phyloP scores from a whole-genome alignment of 2,888 invertebrate species.

The Glyphotaelius pellucidus region DNA sequence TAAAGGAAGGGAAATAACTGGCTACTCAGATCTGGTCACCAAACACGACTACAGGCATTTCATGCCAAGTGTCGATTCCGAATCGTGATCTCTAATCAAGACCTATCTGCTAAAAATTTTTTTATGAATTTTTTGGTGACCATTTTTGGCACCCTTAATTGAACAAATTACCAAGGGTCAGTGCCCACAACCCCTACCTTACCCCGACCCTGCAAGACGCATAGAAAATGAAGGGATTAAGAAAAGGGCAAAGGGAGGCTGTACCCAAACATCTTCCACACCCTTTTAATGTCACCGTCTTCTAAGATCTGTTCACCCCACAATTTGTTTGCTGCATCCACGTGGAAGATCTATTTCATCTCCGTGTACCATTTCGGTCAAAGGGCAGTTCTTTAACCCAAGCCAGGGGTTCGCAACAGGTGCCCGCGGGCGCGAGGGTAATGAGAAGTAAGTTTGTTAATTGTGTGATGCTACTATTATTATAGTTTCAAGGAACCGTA shows the following conservation, averaged over 20 bases:
- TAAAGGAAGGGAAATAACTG: too few relatives aligned
- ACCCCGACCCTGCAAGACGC: background rate
- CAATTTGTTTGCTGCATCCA: background rate
- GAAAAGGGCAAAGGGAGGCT: background rate
- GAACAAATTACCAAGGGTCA: background rate
- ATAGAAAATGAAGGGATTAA: background rate
- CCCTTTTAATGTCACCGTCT: background rate
- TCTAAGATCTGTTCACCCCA: background rate
- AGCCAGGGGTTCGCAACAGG: background rate
- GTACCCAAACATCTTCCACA: background rate
- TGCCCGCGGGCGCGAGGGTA: background rate
- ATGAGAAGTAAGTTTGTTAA: background rate
- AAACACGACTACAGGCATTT: too few relatives aligned
- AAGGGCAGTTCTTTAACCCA: background rate
- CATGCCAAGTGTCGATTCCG: too few relatives aligned
- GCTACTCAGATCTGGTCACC: too few relatives aligned
- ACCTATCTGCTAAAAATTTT: too few relatives aligned
- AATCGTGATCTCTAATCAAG: too few relatives aligned
- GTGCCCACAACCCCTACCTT: background rate
- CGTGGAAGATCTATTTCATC: conserved; percentile 2
- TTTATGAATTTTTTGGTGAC: background rate
- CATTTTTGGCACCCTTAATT: background rate
- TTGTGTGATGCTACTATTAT: background rate
- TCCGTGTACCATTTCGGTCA: background rate
- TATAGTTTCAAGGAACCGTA: too few relatives aligned